These are phyloP conservation scores for Rotaria sp. DNA, from an alignment of 2,888 invertebrate species.

Conservation along the genomic window DNA sequence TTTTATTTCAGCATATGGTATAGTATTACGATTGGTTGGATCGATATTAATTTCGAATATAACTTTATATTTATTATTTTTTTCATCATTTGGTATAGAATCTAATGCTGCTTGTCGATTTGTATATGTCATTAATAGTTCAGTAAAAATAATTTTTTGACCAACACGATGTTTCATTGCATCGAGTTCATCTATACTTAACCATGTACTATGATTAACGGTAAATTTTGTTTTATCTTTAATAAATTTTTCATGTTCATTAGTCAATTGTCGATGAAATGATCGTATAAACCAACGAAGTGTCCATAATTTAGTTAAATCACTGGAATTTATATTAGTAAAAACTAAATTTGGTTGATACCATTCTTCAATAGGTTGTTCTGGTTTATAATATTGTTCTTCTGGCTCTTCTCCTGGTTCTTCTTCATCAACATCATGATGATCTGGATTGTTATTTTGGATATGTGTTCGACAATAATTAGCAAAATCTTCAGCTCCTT, in stretches of 20 bases:
- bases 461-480: background rate
- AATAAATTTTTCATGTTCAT: background rate
- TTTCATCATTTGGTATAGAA: background rate
- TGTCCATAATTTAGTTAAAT: background rate
- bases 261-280: background rate
- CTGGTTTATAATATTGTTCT: background rate
- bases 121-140: background rate
- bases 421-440: background rate
- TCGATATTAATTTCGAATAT: background rate
- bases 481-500: background rate
- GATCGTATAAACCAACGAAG: background rate
- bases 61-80: background rate
- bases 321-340: background rate
- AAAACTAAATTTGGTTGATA: background rate
- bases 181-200: background rate
- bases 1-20: conserved; percentile 13
- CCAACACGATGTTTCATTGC: conserved; percentile 2
- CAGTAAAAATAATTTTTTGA: background rate
- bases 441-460: background rate
- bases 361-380: background rate
- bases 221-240: background rate
- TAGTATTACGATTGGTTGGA: background rate
- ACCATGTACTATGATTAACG: background rate
- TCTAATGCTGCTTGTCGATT: background rate
- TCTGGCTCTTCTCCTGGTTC: background rate